Conservation (phyloP, 2,113 vertebrate species). For the Tachysurus fulvidraco region DNA sequence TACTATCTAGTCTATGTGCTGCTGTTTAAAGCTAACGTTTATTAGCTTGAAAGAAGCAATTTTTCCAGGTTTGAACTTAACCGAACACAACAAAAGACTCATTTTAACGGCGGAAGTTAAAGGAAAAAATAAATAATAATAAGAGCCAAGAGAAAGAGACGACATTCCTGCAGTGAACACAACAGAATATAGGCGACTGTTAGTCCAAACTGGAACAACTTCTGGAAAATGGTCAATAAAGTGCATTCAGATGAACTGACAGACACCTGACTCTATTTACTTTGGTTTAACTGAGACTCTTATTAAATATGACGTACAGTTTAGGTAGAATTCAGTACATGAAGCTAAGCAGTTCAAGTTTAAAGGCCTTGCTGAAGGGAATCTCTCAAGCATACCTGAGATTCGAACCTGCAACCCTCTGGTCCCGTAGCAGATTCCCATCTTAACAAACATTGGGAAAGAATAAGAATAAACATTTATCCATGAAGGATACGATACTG, state of each 20-base stretch:
- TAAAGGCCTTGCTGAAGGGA: neutral
- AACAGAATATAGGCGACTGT: neutral
- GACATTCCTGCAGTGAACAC: slow-evolving; percentile 1
- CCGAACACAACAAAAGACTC: too few species aligned
- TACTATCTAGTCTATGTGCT: neutral
- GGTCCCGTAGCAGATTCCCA: neutral
- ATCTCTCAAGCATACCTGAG: neutral
- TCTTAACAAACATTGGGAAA: neutral
- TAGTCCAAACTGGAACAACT: neutral
- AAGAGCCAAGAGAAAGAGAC: neutral
- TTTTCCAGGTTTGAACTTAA: neutral
- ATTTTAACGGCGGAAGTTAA: neutral
- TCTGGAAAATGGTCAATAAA: neutral
- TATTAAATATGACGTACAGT: neutral
- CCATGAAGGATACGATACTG: neutral
- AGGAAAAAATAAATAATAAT: neutral
- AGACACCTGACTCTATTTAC: neutral
- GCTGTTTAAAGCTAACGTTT: too few species aligned
- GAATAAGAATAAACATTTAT: neutral
- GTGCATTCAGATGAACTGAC: neutral
- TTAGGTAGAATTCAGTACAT: neutral
- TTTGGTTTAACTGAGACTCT: neutral
- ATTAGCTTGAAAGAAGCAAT: neutral
- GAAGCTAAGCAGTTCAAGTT: too few species aligned
- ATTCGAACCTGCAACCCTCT: neutral